These are phyloP conservation scores for Protodeltote pygarga DNA, from an alignment of 2,888 invertebrate genomes.

Conservation along the genomic window DNA sequence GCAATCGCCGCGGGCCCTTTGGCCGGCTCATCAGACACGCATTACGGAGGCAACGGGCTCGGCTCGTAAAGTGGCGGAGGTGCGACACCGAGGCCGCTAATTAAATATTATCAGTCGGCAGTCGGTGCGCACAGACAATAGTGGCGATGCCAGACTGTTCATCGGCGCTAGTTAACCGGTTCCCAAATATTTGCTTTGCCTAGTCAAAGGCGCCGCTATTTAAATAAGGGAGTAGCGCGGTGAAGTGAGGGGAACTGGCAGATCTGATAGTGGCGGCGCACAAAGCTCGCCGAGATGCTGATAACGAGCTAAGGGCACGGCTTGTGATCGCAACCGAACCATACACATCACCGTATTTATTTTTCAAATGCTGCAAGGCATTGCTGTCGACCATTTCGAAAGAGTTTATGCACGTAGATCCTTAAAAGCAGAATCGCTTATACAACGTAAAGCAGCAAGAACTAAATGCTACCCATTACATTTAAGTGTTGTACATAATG, in stretches of 20 bases:
- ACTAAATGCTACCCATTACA: slow-evolving; percentile 10
- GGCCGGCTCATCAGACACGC: slow-evolving; percentile 65
- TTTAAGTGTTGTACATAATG: slow-evolving; percentile 17
- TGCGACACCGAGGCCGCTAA: slow-evolving; percentile 81
- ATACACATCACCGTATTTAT: slow-evolving; percentile 59
- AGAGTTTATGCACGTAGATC: slow-evolving; percentile 21
- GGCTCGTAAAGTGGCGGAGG: slow-evolving; percentile 68
- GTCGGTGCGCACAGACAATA: slow-evolving; percentile 79
- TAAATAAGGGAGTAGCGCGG: slow-evolving; percentile 70
- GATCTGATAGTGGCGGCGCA: slow-evolving; percentile 75
- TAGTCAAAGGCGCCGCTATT: slow-evolving; percentile 81
- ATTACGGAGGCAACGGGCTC: slow-evolving; percentile 55
- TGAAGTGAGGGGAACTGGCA: slow-evolving; percentile 61
- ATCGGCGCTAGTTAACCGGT: slow-evolving; percentile 82
- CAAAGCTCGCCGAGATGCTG: slow-evolving; percentile 75
- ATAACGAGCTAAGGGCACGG: slow-evolving; percentile 61
- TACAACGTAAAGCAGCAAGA: slow-evolving; percentile 12
- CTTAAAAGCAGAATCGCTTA: slow-evolving; percentile 6
- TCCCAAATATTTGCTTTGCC: slow-evolving; percentile 79
- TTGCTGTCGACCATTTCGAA: slow-evolving; percentile 17
- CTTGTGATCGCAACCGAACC: slow-evolving; percentile 66
- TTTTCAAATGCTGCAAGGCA: slow-evolving; percentile 55
- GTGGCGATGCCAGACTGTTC: slow-evolving; percentile 74
- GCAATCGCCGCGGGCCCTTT: slow-evolving; percentile 73
- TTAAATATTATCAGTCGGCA: slow-evolving; percentile 84